Evolutionary conservation across 1,140 invertebrate species (phyloP), one percentile per base, ranked within the genome.

Genomic region (Sycobia sp.): DNA sequence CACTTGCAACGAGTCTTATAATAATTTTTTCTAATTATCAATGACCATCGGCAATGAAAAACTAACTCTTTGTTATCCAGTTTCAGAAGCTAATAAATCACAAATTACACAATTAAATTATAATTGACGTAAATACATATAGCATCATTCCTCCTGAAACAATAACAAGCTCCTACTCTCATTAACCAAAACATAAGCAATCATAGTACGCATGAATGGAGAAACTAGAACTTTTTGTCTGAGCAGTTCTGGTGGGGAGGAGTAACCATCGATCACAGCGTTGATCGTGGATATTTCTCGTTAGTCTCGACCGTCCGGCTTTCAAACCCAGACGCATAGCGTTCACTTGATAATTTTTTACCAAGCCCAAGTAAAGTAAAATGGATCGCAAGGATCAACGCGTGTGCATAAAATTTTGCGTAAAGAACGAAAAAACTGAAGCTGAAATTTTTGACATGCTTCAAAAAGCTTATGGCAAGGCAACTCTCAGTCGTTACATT

Each of bases 361-460:
- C n/a, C n/a, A n/a, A n/a, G n/a, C n/a, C n/a, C n/a, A n/a, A n/a
- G n/a, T n/a, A n/a, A n/a, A n/a, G n/a, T n/a, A n/a, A 20, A 10
- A 63, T 63, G 62, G 62, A 63, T 27, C 62, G 54, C 1, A 63
- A 63, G 39, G 62, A 63, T 11, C 62, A 63, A 36, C 62, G 62
- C 4, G 47, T 63, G 36, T 63, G 62, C 27, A 63, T 63, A 11
- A 63, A 63, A 20, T 63, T 63, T 46, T 63, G 62, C 29, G 62
- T 63, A 16, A 57, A 57, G 32, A 63, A 63, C 23, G 62, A 63
- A 5, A 63, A 57, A 16, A 34, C 44, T 0, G 62, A 63, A 29
- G 13, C 53, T 3, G 62, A 63, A 25, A 63, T 63, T 14, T 57
- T 57, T 16, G 62, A 63, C 7, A 63, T 63, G 62, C 38, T 63